These are phyloP conservation scores for Caenorhabditis drosophilae DNA, from an alignment of 2,888 invertebrate genomes.

Conservation along the genomic window DNA sequence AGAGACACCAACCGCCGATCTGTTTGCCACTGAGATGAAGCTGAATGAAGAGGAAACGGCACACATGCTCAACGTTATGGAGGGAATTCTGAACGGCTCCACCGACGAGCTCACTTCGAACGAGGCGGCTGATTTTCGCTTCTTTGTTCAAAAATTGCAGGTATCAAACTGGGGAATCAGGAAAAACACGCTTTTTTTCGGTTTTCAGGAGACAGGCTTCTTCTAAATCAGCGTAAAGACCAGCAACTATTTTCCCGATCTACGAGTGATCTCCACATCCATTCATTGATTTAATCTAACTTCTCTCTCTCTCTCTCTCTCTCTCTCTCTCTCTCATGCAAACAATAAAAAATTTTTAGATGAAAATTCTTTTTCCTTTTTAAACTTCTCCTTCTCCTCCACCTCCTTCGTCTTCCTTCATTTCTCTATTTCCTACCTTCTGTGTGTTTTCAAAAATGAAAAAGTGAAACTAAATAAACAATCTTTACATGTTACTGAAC, in stretches of 20 bases:
- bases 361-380: too few species aligned
- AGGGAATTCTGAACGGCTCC: conserved; percentile 58
- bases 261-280: neutral
- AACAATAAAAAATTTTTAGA: too few species aligned
- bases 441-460: too few species aligned
- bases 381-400: conserved; percentile 4
- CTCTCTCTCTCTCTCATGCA: conserved; percentile 3
- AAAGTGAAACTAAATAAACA: conserved; percentile 18
- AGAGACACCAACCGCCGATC: conserved; percentile 65
- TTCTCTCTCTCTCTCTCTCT: conserved; percentile 13
- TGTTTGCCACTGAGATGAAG: conserved; percentile 61
- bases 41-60: conserved; percentile 53
- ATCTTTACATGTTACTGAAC: conserved; percentile 29
- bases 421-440: neutral
- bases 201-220: conserved; percentile 67
- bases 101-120: conserved; percentile 58
- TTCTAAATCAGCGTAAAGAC: conserved; percentile 42
- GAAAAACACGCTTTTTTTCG: too few species aligned
- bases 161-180: too few species aligned
- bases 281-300: neutral
- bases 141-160: conserved; percentile 67
- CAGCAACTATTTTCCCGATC: neutral
- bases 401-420: conserved; percentile 26
- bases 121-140: conserved; percentile 65
- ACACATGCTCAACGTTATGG: conserved; percentile 58